Conservation (phyloP, 2,888 invertebrate species). For the Agrotis ipsilon region DNA sequence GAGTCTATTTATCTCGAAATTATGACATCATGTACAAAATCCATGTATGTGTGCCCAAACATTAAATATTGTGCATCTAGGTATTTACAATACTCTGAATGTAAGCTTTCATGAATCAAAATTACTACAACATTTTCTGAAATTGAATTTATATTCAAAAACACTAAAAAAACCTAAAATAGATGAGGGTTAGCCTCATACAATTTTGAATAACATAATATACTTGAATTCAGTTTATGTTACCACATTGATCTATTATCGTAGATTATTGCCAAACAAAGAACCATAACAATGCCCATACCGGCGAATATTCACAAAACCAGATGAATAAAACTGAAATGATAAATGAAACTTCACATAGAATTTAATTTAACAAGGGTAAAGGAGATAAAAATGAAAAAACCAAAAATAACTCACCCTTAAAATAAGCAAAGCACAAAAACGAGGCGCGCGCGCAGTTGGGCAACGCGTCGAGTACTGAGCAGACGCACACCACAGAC, state of each 20-base stretch:
- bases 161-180: not conserved
- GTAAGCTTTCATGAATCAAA: not conserved
- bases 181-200: not conserved
- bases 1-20: too few species aligned
- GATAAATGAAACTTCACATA: slow-evolving; percentile 9
- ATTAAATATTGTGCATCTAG: not conserved
- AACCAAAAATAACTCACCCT: slow-evolving; percentile 58
- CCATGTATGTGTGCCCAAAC: not conserved
- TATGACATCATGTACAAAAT: not conserved
- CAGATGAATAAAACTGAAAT: not conserved
- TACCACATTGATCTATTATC: slow-evolving; percentile 10
- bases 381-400: not conserved
- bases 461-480: slow-evolving; percentile 57
- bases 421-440: slow-evolving; percentile 39
- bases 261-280: slow-evolving; percentile 19
- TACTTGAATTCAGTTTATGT: not conserved
- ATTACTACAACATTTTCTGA: not conserved
- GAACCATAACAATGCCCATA: slow-evolving; percentile 2
- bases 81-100: too few species aligned
- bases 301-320: not conserved
- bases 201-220: not conserved
- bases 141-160: not conserved
- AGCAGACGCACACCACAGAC: slow-evolving; percentile 42
- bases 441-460: slow-evolving; percentile 59
- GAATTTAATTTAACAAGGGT: not conserved